phyloP scores from a whole-genome alignment of 2,888 invertebrate species.

The Netelia melanura region DNA sequence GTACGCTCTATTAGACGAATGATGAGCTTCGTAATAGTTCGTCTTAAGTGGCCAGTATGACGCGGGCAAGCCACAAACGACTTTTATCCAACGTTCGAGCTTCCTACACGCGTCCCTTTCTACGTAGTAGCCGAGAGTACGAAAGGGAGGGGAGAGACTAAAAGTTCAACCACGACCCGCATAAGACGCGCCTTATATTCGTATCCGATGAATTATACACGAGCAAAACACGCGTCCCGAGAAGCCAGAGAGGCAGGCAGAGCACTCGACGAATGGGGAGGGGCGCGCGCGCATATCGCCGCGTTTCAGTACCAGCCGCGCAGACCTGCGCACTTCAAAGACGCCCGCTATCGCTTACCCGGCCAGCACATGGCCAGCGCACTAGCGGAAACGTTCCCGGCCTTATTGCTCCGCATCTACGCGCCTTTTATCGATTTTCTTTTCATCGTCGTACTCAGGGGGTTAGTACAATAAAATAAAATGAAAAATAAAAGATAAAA shows the following conservation, averaged over 20 bases:
- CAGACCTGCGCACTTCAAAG: conserved; percentile 77
- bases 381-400: conserved; percentile 48
- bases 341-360: conserved; percentile 82
- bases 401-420: conserved; percentile 59
- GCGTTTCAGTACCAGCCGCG: conserved; percentile 47
- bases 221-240: conserved; percentile 30
- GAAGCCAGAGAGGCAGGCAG: conserved; percentile 57
- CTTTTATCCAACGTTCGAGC: conserved; percentile 38
- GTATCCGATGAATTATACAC: conserved; percentile 4
- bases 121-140: background rate
- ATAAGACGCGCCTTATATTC: background rate
- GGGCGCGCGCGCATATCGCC: conserved; percentile 20
- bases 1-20: conserved; percentile 22
- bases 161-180: conserved; percentile 13
- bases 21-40: conserved; percentile 36
- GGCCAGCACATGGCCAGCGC: conserved; percentile 81
- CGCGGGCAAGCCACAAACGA: conserved; percentile 28
- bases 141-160: conserved; percentile 1
- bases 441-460: no score
- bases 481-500: no score
- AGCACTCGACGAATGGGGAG: conserved; percentile 64
- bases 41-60: conserved; percentile 33
- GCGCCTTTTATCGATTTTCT: conserved; percentile 15
- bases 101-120: background rate
- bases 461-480: no score